A percentile compares a stretch with the other conserved stretches of the same genome.
Evolutionary conservation across 2,797 vertebrate genomes (phyloP).

Genomic region (Capromys pilorides): DNA sequence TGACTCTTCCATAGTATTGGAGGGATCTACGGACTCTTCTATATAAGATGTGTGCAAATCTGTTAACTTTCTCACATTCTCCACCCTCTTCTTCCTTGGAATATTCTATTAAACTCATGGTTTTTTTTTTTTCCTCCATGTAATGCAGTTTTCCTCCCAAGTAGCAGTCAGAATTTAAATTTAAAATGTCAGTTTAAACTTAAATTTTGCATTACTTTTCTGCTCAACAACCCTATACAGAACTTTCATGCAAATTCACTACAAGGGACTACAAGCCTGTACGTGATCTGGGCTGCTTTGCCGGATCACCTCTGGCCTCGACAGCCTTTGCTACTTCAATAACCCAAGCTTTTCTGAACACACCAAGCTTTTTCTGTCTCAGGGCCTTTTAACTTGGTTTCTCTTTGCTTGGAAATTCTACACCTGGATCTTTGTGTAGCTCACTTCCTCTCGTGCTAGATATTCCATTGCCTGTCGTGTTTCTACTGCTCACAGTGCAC

Average conservation of each 20-base stretch:
- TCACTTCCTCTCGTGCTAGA: background rate
- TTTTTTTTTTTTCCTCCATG: background rate
- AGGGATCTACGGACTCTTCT: background rate
- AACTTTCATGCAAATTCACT: background rate
- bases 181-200: slow-evolving; percentile 4
- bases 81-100: background rate
- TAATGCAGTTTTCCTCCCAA: background rate
- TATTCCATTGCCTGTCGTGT: background rate
- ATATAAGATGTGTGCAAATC: background rate
- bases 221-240: background rate
- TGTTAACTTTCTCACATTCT: slow-evolving; percentile 12
- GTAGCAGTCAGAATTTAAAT: background rate
- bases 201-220: background rate
- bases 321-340: background rate
- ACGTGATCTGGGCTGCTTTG: background rate
- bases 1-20: background rate
- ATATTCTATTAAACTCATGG: background rate
- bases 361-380: background rate
- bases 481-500: background rate
- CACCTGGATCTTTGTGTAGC: background rate
- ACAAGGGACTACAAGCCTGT: background rate
- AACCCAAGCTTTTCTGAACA: background rate
- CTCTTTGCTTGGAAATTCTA: background rate
- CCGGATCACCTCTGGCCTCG: background rate
- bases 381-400: background rate